phyloP scores from a whole-genome alignment of 2,888 invertebrate species.

The Clivina fossor region DNA sequence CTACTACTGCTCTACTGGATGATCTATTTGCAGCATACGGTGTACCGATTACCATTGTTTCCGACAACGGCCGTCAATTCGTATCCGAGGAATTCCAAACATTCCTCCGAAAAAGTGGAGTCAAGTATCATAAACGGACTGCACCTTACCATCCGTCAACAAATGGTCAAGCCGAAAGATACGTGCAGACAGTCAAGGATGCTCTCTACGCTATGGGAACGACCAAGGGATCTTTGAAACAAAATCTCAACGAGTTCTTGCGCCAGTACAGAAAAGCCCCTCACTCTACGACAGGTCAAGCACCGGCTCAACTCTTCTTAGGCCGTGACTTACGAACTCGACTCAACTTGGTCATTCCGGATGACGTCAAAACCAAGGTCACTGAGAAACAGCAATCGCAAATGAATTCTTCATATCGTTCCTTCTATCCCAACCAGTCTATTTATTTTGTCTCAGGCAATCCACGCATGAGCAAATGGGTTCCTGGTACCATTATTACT shows the following conservation, averaged over 20 bases:
- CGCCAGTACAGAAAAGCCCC: slow-evolving; percentile 35
- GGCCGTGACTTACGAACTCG: slow-evolving; percentile 31
- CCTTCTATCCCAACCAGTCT: too few relatives aligned
- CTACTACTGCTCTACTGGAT: slow-evolving; percentile 33
- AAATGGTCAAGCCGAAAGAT: slow-evolving; percentile 35
- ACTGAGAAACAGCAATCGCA: too few relatives aligned
- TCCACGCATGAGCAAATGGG: too few relatives aligned
- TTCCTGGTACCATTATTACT: too few relatives aligned
- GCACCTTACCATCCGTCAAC: slow-evolving; percentile 38
- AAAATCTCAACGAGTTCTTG: slow-evolving; percentile 24
- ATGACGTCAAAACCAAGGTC: too few relatives aligned
- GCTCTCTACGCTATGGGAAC: slow-evolving; percentile 15
- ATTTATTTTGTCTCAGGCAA: too few relatives aligned
- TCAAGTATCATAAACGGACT: slow-evolving; percentile 35
- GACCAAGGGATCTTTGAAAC: not conserved
- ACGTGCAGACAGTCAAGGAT: slow-evolving; percentile 36
- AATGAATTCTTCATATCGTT: too few relatives aligned
- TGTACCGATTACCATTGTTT: slow-evolving; percentile 35
- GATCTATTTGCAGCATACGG: slow-evolving; percentile 36
- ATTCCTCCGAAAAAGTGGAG: slow-evolving; percentile 30
- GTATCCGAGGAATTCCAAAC: slow-evolving; percentile 31
- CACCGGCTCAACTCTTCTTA: slow-evolving; percentile 35
- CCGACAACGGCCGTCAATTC: slow-evolving; percentile 39
- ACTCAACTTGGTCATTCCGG: too few relatives aligned
- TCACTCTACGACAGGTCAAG: slow-evolving; percentile 31